These are phyloP conservation scores for Plusia festucae DNA, from an alignment of 2,888 invertebrate species.

Conservation along the genomic window DNA sequence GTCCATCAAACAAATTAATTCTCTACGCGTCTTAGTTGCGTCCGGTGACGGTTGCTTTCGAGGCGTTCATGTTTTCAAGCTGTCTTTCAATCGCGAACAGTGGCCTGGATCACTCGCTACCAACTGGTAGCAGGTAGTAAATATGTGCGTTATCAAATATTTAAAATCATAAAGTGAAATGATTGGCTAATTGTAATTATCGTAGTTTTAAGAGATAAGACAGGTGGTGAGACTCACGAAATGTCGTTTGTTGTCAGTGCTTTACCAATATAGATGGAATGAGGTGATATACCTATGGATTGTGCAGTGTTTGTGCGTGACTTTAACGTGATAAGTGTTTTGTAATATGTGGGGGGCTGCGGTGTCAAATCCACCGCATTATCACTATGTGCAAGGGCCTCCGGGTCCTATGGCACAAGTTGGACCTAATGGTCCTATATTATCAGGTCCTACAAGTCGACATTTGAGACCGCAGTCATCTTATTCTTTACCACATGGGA, in stretches of 20 bases:
- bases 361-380: slow-evolving; percentile 84
- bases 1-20: slow-evolving; percentile 86
- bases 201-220: slow-evolving; percentile 75
- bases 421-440: slow-evolving; percentile 79
- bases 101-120: slow-evolving; percentile 81
- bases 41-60: slow-evolving; percentile 87
- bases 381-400: slow-evolving; percentile 83
- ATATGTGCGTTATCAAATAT: slow-evolving; percentile 76
- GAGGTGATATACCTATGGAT: slow-evolving; percentile 76
- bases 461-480: slow-evolving; percentile 85
- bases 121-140: slow-evolving; percentile 72
- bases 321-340: slow-evolving; percentile 65
- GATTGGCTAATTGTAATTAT: slow-evolving; percentile 79
- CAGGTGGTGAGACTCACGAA: slow-evolving; percentile 69
- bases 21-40: slow-evolving; percentile 83
- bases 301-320: slow-evolving; percentile 74
- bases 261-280: slow-evolving; percentile 74
- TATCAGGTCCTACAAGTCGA: slow-evolving; percentile 77
- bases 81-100: slow-evolving; percentile 84
- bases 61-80: slow-evolving; percentile 81
- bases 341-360: slow-evolving; percentile 86
- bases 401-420: slow-evolving; percentile 72
- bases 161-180: slow-evolving; percentile 73
- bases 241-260: slow-evolving; percentile 78
- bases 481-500: slow-evolving; percentile 88